These are phyloP conservation scores for Crypturellus tataupa DNA, from an alignment of 2,797 vertebrate species.

Conservation along the genomic window DNA sequence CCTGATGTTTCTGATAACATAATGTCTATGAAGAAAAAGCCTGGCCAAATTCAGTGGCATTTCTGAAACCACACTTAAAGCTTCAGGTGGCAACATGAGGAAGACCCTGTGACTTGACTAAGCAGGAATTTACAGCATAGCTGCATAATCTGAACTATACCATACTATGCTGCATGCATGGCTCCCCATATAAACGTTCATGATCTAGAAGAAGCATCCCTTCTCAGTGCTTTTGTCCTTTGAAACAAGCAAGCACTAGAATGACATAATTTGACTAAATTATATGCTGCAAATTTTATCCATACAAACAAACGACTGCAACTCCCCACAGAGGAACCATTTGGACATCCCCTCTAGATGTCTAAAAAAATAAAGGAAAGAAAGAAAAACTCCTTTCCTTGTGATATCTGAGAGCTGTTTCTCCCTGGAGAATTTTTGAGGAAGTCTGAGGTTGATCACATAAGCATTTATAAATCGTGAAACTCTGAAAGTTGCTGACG, in stretches of 20 bases:
- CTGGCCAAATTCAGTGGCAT: not conserved
- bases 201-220: not conserved
- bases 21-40: not conserved
- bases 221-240: not conserved
- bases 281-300: not conserved
- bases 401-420: conserved; percentile 21
- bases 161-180: not conserved
- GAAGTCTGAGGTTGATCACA: conserved; percentile 24
- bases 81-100: fast-evolving
- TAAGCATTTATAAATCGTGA: conserved; percentile 54
- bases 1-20: not conserved
- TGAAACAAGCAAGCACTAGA: not conserved
- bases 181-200: not conserved
- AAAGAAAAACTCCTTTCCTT: not conserved
- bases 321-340: not conserved
- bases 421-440: conserved; percentile 47
- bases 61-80: conserved; percentile 4
- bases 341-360: not conserved
- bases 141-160: not conserved
- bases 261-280: not conserved
- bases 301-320: not conserved
- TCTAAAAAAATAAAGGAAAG: not conserved
- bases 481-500: conserved; percentile 43
- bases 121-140: not conserved
- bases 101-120: not conserved